Percentiles rank a stretch among this genome's conserved stretches.
These are phyloP conservation scores for Drosophila nikananu DNA, from an alignment of 1,140 invertebrate genomes.

Conservation along the genomic window DNA sequence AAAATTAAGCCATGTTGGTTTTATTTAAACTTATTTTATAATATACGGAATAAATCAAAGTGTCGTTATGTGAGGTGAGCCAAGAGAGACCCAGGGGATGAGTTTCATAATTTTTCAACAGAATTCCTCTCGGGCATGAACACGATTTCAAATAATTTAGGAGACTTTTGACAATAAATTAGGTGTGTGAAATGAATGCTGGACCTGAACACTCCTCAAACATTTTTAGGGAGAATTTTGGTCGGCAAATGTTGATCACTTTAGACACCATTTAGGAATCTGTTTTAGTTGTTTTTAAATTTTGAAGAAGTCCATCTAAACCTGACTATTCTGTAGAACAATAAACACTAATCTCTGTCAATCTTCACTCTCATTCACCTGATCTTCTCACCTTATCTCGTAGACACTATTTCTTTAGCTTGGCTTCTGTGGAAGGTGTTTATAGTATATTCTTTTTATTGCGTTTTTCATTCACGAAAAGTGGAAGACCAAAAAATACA, in stretches of 20 bases:
- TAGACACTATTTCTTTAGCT: slow-evolving; percentile 29
- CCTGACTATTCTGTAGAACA: slow-evolving; percentile 3
- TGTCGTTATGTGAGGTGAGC: slow-evolving; percentile 35
- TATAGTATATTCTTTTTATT: slow-evolving; percentile 52
- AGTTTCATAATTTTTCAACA: slow-evolving; percentile 54
- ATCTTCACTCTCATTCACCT: slow-evolving; percentile 29
- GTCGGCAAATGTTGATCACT: not conserved
- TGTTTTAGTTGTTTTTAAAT: not conserved
- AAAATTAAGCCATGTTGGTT: slow-evolving; percentile 45
- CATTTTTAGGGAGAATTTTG: not conserved
- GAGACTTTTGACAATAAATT: slow-evolving; percentile 43
- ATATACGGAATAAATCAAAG: slow-evolving; percentile 60
- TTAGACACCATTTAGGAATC: not conserved
- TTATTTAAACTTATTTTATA: slow-evolving; percentile 36
- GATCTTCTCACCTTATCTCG: slow-evolving; percentile 30
- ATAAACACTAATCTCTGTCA: slow-evolving; percentile 5
- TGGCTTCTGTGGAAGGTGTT: slow-evolving; percentile 19
- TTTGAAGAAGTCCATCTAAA: not conserved
- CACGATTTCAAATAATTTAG: slow-evolving; percentile 28
- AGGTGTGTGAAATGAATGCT: not conserved
- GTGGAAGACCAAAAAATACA: slow-evolving; percentile 15
- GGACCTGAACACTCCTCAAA: not conserved
- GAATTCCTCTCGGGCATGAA: slow-evolving; percentile 27
- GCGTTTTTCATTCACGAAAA: slow-evolving; percentile 70
- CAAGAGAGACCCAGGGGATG: slow-evolving; percentile 40